Conservation (phyloP, 2,888 invertebrate genomes). For the Deroplatys truncata region DNA sequence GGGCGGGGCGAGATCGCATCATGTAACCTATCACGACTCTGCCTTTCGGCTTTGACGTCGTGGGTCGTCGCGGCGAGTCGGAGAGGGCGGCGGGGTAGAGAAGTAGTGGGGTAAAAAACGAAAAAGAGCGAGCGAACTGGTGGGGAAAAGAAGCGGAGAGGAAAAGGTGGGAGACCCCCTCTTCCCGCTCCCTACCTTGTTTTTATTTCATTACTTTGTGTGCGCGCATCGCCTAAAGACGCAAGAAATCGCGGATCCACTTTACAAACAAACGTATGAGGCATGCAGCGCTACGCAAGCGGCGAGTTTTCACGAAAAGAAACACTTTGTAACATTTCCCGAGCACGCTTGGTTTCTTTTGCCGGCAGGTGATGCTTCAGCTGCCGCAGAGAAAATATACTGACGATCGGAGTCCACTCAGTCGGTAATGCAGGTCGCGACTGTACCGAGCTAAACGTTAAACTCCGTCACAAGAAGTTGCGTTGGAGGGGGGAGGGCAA, state of each 20-base stretch:
- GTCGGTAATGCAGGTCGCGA: neutral
- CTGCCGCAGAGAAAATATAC: neutral
- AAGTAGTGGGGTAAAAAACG: conserved; percentile 15
- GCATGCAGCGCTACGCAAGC: too few relatives aligned
- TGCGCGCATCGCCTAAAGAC: neutral
- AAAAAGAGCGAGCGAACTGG: neutral
- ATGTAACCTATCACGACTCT: conserved; percentile 34
- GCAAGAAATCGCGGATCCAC: neutral
- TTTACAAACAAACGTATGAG: too few relatives aligned
- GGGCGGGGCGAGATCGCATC: conserved; percentile 34
- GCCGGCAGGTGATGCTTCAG: neutral
- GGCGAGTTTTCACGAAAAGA: too few relatives aligned
- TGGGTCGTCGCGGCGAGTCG: conserved; percentile 11
- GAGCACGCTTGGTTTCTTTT: neutral
- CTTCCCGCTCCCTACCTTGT: neutral
- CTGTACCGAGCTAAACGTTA: neutral
- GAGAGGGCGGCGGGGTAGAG: conserved; percentile 7
- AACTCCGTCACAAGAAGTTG: neutral
- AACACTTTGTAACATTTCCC: neutral
- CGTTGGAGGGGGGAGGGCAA: neutral
- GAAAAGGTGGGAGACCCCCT: conserved; percentile 5
- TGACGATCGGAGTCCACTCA: neutral
- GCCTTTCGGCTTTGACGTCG: conserved; percentile 30
- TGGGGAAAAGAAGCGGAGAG: conserved; percentile 10
- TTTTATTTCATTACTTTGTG: neutral